Evolutionary conservation across 1,140 invertebrate genomes (phyloP).

Genomic region (Acromyrmex echinatior): DNA sequence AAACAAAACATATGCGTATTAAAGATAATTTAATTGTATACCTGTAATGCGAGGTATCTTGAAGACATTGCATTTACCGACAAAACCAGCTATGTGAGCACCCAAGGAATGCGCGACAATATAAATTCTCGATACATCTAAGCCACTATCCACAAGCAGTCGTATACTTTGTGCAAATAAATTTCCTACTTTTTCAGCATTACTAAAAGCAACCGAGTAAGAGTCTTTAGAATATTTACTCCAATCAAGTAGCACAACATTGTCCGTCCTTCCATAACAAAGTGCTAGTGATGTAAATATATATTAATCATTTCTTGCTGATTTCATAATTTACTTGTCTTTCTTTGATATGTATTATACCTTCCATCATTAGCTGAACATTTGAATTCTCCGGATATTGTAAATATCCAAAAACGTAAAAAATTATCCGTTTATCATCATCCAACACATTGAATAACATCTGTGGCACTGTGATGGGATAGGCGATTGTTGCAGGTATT

Average conservation of each 20-base stretch:
- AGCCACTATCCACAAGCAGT: constrained; percentile 76
- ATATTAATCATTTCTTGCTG: neutral
- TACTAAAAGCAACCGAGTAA: neutral
- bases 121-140: constrained; percentile 87
- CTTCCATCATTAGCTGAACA: constrained; percentile 22
- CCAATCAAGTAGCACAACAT: constrained; percentile 49
- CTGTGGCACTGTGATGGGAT: neutral
- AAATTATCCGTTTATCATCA: neutral
- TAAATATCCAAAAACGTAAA: constrained; percentile 56
- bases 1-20: neutral
- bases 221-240: constrained; percentile 26
- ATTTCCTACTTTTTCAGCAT: constrained; percentile 37
- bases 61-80: constrained; percentile 86
- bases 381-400: constrained; percentile 22
- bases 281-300: constrained; percentile 3
- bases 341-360: neutral
- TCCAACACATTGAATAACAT: neutral
- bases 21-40: constrained; percentile 65
- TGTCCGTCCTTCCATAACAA: constrained; percentile 33
- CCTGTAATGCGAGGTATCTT: constrained; percentile 82
- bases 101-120: constrained; percentile 92
- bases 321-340: neutral
- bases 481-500: neutral
- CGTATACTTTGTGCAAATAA: constrained; percentile 45
- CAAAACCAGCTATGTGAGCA: constrained; percentile 90